Conservation (phyloP, 30 jellyfish, hydroid and myxozoan genomes). For the Sanderia malayensis region DNA sequence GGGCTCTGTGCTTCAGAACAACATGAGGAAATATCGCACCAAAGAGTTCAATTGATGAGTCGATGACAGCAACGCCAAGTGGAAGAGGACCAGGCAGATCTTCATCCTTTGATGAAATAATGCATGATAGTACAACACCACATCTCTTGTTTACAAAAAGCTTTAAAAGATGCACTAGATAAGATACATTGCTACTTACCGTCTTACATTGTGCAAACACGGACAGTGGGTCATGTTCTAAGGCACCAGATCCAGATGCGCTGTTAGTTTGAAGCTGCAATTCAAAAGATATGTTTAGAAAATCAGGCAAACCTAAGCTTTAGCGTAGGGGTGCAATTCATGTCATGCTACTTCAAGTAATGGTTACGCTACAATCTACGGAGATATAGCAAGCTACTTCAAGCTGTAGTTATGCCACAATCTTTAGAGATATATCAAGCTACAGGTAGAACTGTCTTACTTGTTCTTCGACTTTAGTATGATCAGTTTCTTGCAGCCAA, state of each 20-base stretch:
- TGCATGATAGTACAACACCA: no score
- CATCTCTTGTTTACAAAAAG: no score
- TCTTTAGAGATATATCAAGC: no score
- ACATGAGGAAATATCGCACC: slow-evolving; percentile 87
- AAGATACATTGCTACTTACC: slow-evolving; percentile 22
- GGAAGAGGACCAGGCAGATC: slow-evolving; percentile 98
- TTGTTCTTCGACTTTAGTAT: slow-evolving; percentile 94
- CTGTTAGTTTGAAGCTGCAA: slow-evolving; percentile 94
- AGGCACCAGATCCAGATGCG: slow-evolving; percentile 99
- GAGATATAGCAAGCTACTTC: no score
- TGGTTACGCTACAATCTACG: no score
- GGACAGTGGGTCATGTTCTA: slow-evolving; percentile 92
- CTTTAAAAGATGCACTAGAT: background rate
- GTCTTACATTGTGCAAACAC: slow-evolving; percentile 50
- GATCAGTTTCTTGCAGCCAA: slow-evolving; percentile 99
- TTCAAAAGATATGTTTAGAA: no score
- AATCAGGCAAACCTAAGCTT: no score
- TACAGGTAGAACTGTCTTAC: slow-evolving; percentile 38
- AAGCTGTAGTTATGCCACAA: no score
- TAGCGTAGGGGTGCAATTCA: no score
- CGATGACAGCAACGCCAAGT: slow-evolving; percentile 98
- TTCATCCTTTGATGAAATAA: slow-evolving; percentile 42
- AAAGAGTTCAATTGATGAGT: slow-evolving; percentile 77
- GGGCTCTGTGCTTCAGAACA: slow-evolving; percentile 88
- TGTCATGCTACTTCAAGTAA: no score